A percentile compares a stretch with the other conserved stretches of the same genome.
phyloP scores from a whole-genome alignment of 2,888 invertebrate species.

The Syrista parreyssii region DNA sequence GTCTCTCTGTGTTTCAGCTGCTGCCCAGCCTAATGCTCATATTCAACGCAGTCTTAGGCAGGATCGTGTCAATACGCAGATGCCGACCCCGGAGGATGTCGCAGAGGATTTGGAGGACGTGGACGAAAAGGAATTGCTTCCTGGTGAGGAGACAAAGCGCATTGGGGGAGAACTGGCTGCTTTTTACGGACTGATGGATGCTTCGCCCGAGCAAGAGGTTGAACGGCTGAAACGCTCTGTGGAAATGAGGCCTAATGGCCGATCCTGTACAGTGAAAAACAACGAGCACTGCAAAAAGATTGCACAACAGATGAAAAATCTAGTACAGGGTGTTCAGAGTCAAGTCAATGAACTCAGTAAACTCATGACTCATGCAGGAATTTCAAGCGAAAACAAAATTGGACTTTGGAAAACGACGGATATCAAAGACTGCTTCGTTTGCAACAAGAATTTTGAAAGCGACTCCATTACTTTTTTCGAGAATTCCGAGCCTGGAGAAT shows the following conservation, averaged over 20 bases:
- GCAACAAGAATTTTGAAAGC: background rate
- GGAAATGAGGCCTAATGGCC: background rate
- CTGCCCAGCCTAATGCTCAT: background rate
- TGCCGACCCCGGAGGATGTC: background rate
- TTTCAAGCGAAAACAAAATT: background rate
- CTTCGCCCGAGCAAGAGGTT: background rate
- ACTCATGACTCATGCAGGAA: background rate
- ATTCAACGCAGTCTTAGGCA: background rate
- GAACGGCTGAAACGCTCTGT: background rate
- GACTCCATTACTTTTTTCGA: background rate
- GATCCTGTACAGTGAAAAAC: background rate
- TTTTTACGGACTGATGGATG: background rate
- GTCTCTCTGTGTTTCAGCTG: background rate
- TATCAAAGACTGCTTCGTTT: background rate
- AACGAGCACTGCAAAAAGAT: background rate
- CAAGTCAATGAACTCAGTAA: background rate
- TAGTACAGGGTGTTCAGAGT: background rate
- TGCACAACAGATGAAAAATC: background rate
- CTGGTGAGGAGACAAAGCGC: background rate
- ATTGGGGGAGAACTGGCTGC: background rate
- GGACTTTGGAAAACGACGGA: background rate
- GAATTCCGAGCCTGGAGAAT: background rate
- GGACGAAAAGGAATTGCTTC: background rate
- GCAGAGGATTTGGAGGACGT: background rate
- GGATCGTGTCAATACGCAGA: background rate